These are phyloP conservation scores for Ctenoplectra terminalis DNA, from an alignment of 1,140 invertebrate species.

Conservation along the genomic window DNA sequence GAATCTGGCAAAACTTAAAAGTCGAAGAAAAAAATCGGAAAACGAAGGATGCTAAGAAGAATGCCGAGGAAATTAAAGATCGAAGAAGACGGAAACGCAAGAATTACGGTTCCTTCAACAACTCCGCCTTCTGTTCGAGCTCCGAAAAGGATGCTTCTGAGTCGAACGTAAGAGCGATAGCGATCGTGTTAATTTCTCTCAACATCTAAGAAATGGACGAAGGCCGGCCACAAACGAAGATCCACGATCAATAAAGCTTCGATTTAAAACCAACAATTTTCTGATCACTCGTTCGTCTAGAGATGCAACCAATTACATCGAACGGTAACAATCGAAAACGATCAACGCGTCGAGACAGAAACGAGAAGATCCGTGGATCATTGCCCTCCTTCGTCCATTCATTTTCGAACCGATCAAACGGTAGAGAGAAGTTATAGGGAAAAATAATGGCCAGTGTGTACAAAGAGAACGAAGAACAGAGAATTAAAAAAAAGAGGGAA, in stretches of 20 bases:
- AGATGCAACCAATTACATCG: not conserved
- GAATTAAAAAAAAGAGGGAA: not conserved
- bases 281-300: not conserved
- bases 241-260: too few relatives aligned
- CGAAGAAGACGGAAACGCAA: not conserved
- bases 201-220: constrained; percentile 47
- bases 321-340: not conserved
- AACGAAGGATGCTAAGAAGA: too few relatives aligned
- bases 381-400: constrained; percentile 60
- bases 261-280: not conserved
- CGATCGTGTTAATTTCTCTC: constrained; percentile 10
- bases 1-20: not conserved
- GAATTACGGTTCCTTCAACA: constrained; percentile 2
- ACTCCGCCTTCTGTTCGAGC: constrained; percentile 16
- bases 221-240: constrained; percentile 4
- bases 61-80: too few relatives aligned
- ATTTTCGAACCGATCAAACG: constrained; percentile 1
- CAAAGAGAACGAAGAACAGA: constrained; percentile 17
- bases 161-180: not conserved
- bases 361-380: not conserved
- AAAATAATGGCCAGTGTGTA: constrained; percentile 37
- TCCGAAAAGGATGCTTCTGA: not conserved
- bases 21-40: too few relatives aligned
- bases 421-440: not conserved
- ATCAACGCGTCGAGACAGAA: too few relatives aligned